Conservation (phyloP, 2,797 vertebrate genomes). For the Sylvilagus floridanus region DNA sequence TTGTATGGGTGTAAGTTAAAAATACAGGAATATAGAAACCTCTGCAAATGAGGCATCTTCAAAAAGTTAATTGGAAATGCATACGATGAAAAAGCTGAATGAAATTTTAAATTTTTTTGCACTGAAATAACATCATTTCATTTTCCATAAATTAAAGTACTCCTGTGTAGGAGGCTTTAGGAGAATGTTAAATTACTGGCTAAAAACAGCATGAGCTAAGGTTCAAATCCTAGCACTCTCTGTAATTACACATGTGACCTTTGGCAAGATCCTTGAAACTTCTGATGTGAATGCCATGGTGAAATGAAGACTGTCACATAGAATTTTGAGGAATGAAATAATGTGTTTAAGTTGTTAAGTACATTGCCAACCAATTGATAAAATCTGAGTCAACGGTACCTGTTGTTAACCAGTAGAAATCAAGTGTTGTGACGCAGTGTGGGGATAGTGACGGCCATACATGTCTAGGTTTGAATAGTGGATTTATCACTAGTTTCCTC, state of each 20-base stretch:
- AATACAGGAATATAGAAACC: not conserved
- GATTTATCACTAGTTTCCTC: not conserved
- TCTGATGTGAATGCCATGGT: not conserved
- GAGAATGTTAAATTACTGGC: not conserved
- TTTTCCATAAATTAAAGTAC: no score
- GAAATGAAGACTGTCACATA: not conserved
- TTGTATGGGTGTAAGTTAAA: not conserved
- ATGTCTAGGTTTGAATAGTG: not conserved
- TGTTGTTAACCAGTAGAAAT: not conserved
- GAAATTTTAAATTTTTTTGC: no score
- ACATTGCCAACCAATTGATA: not conserved
- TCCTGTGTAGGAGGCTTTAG: not conserved
- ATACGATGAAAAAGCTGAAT: no score
- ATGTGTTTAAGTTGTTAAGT: not conserved
- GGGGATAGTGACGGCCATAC: not conserved
- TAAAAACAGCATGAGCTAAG: not conserved
- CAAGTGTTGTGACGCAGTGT: not conserved
- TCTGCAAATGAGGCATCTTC: no score
- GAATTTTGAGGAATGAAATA: constrained; percentile 29
- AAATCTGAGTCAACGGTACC: not conserved
- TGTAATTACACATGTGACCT: not conserved
- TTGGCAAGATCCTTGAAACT: constrained; percentile 5
- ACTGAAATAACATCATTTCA: no score
- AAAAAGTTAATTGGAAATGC: no score
- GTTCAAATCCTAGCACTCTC: not conserved